A percentile compares a stretch with the other conserved stretches of the same genome.
Evolutionary conservation across 2,888 invertebrate species (phyloP).

Genomic region (Scelioninae gen. 2): DNA sequence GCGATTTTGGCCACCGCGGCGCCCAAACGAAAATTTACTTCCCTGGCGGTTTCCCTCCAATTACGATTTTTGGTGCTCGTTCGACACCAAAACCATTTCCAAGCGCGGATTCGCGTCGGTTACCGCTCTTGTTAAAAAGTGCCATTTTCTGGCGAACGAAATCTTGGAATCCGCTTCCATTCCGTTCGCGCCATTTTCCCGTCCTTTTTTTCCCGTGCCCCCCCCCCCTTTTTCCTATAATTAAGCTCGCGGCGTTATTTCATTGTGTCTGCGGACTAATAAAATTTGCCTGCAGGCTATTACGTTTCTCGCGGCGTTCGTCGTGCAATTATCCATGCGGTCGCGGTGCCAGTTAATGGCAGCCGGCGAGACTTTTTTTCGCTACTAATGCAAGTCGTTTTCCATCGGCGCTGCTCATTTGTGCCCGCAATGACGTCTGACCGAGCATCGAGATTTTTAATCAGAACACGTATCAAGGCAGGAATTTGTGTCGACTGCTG

Average conservation of each 20-base stretch:
- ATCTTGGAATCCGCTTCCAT: constrained; percentile 25
- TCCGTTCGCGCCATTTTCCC: no score
- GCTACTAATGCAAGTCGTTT: constrained; percentile 54
- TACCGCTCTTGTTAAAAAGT: neutral
- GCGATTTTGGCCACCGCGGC: no score
- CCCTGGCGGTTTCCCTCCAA: no score
- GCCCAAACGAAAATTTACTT: no score
- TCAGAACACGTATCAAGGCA: constrained; percentile 52
- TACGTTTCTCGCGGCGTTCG: constrained; percentile 56
- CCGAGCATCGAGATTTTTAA: constrained; percentile 50
- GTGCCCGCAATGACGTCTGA: constrained; percentile 48
- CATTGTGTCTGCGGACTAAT: constrained; percentile 56
- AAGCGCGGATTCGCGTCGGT: no score
- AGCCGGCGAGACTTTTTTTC: constrained; percentile 43
- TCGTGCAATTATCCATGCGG: constrained; percentile 58
- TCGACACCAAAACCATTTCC: no score
- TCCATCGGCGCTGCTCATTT: constrained; percentile 52
- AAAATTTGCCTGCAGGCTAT: constrained; percentile 59
- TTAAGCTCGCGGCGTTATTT: constrained; percentile 46
- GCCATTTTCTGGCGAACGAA: constrained; percentile 11
- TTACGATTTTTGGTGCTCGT: no score
- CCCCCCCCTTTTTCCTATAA: constrained; percentile 26
- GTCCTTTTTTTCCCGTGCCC: no score
- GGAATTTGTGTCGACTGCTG: constrained; percentile 52
- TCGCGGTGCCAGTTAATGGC: constrained; percentile 47